These are phyloP conservation scores for Eidolon helvum DNA, from an alignment of 2,113 vertebrate genomes.

Conservation along the genomic window DNA sequence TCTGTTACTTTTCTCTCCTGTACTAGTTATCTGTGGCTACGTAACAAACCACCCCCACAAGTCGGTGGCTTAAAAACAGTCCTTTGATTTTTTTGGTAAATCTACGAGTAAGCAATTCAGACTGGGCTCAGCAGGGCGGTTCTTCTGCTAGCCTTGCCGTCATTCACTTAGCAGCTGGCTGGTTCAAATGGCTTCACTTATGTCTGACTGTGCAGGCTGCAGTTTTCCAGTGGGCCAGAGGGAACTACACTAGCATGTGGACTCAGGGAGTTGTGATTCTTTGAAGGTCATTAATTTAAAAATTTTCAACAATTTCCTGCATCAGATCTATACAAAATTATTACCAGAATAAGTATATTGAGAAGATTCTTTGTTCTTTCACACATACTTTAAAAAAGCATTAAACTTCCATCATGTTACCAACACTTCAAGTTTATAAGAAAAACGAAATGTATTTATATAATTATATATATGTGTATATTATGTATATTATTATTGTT, in stretches of 20 bases:
- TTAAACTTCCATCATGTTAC: background rate
- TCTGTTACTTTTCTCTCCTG: background rate
- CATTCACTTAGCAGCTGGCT: background rate
- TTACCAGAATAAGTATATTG: background rate
- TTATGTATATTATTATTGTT: background rate
- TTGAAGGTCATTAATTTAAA: background rate
- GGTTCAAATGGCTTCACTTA: background rate
- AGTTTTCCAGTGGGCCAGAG: background rate
- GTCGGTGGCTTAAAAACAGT: background rate
- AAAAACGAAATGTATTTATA: background rate
- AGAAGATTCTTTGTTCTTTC: conserved; percentile 1
- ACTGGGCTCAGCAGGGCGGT: background rate
- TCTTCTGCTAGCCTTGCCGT: background rate
- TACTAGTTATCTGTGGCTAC: background rate
- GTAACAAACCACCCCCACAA: background rate
- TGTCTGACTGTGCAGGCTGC: background rate
- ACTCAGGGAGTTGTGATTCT: background rate
- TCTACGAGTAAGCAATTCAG: background rate
- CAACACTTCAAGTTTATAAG: background rate
- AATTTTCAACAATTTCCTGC: background rate
- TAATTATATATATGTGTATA: no score
- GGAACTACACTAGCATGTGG: background rate
- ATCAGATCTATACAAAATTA: background rate
- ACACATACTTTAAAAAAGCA: background rate
- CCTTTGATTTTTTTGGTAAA: background rate